Evolutionary conservation across 2,888 invertebrate species (phyloP).

Genomic region (Schizotus pectinicornis): DNA sequence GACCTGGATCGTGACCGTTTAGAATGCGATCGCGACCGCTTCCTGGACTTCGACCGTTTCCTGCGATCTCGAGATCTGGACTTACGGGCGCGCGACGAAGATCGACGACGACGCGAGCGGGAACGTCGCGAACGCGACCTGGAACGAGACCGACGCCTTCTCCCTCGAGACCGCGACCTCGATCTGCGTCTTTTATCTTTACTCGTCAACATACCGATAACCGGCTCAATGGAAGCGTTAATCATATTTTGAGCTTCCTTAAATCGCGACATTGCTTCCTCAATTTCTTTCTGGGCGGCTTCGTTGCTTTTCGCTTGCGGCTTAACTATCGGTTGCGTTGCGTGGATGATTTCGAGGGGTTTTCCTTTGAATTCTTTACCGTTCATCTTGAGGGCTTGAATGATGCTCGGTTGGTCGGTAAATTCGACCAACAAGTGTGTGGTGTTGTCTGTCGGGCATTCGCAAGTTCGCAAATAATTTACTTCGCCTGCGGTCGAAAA

Average conservation of each 20-base stretch:
- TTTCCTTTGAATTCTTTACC: constrained; percentile 79
- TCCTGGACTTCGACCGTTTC: constrained; percentile 62
- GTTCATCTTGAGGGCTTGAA: constrained; percentile 85
- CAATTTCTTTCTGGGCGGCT: constrained; percentile 93
- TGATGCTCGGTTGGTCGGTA: constrained; percentile 87
- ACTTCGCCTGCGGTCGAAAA: constrained; percentile 91
- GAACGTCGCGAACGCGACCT: constrained; percentile 63
- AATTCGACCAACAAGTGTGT: constrained; percentile 92
- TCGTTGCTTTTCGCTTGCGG: constrained; percentile 96
- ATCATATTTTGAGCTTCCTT: constrained; percentile 96
- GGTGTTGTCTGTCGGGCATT: constrained; percentile 76
- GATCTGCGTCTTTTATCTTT: constrained; percentile 77
- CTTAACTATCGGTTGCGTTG: constrained; percentile 88
- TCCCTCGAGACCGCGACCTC: constrained; percentile 59
- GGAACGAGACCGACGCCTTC: constrained; percentile 56
- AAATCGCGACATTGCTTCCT: constrained; percentile 95
- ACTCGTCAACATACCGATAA: constrained; percentile 79
- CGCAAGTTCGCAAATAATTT: constrained; percentile 91
- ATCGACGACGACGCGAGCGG: constrained; percentile 61
- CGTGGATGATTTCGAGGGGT: constrained; percentile 78
- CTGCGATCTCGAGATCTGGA: constrained; percentile 64
- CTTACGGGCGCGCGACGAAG: constrained; percentile 38
- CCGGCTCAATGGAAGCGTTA: constrained; percentile 91
- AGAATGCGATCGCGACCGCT: constrained; percentile 45
- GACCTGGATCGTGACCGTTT: constrained; percentile 35